Conservation (phyloP, 2,797 vertebrate genomes). For the Ciconia nigra region DNA sequence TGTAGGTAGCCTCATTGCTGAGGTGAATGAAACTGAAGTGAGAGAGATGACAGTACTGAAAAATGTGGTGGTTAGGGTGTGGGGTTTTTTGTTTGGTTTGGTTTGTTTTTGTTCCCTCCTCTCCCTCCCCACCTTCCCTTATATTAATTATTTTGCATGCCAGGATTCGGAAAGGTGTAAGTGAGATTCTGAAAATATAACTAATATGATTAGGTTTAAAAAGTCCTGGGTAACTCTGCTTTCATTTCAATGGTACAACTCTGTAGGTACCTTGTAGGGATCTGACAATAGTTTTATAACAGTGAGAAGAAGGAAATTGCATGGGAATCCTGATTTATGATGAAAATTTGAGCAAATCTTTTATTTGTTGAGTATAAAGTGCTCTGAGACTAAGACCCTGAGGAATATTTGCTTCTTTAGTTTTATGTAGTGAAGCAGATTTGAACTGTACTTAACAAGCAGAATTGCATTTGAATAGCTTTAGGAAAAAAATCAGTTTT, state of each 20-base stretch:
- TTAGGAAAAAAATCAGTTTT: background rate
- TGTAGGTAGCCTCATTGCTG: background rate
- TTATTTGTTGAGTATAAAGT: background rate
- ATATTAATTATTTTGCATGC: background rate
- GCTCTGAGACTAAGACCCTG: background rate
- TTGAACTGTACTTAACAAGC: constrained; percentile 14
- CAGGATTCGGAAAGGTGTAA: background rate
- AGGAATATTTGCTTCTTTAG: background rate
- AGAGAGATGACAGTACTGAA: background rate
- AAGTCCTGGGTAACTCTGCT: background rate
- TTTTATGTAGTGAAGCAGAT: constrained; percentile 26
- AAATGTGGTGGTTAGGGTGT: background rate
- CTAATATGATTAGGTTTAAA: background rate
- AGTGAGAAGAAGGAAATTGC: background rate
- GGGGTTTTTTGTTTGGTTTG: fast-evolving
- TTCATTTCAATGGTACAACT: background rate
- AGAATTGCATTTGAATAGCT: constrained; percentile 37
- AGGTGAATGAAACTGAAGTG: background rate
- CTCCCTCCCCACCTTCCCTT: fast-evolving
- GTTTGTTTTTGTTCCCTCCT: background rate
- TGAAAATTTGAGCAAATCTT: background rate
- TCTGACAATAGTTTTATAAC: background rate
- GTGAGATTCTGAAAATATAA: background rate
- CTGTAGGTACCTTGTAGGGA: background rate
- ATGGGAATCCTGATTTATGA: background rate